Evolutionary conservation across 1,140 invertebrate species (phyloP).

Genomic region (Vanessa tameamea): DNA sequence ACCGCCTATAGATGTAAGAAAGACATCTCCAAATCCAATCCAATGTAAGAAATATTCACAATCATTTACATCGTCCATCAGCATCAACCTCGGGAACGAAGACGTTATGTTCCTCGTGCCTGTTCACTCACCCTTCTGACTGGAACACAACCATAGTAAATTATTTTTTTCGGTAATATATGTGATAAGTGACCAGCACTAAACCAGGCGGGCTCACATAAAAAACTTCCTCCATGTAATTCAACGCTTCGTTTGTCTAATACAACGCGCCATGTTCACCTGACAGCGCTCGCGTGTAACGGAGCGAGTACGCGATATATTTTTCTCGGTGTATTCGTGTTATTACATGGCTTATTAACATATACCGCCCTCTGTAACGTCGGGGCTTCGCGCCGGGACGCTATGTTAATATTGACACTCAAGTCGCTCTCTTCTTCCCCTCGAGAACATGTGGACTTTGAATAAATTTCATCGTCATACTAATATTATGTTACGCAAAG

Average conservation of each 20-base stretch:
- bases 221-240: too few species aligned
- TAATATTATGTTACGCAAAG: too few species aligned
- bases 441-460: background rate
- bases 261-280: background rate
- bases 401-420: slow-evolving; percentile 22
- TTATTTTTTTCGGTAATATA: background rate
- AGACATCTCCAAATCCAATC: too few species aligned
- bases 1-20: too few species aligned
- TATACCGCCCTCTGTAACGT: slow-evolving; percentile 38
- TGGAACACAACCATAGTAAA: background rate
- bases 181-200: too few species aligned
- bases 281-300: slow-evolving; percentile 2
- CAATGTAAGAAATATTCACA: background rate
- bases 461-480: background rate
- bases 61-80: background rate
- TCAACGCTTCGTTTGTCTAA: too few species aligned
- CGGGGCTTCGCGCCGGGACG: background rate
- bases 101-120: too few species aligned
- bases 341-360: slow-evolving; percentile 48
- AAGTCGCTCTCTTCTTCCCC: slow-evolving; percentile 11
- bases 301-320: slow-evolving; percentile 31
- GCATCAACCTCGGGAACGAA: too few species aligned
- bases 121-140: too few species aligned
- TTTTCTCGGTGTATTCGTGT: slow-evolving; percentile 43
- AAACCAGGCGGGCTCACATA: too few species aligned